Base-by-base conservation (phyloP, 1,140 invertebrate species). In the Phymorhynchus buccinoides region DNA sequence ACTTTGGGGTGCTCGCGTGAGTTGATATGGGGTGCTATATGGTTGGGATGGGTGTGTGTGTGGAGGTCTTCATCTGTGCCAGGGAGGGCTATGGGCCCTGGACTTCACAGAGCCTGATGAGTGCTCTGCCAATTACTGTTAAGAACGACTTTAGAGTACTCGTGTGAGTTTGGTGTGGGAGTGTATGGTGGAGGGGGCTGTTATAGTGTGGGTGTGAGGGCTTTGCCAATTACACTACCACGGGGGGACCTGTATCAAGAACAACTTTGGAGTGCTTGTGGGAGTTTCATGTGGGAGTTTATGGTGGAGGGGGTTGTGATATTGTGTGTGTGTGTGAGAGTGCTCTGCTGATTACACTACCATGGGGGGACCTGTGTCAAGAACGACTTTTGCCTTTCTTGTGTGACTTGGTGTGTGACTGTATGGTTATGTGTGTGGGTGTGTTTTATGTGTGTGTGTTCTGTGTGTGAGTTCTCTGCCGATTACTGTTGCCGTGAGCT, bases 341-440 rank as follows among this genome's bases (percentile, higher is more conserved):
- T 99, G 98, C 92, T 95, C 96, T 52, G 97, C 96, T 84, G 97
- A 96, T 80, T 97, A 96, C 9, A 98, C 93, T 97, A 97, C 90
- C 99, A 99, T 94, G 97, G 97, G 12, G 98, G 98, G 1, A 95
- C 97, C 30, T 99, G 98, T 99, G 98, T 93, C 97, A 97, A 92
- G 73, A 90, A 98, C 94, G 96, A 96, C 39, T 95, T 97, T 90
- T n/a, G n/a, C n/a, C n/a, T n/a, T n/a, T n/a, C n/a, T n/a, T n/a
- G n/a, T n/a, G n/a, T n/a, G n/a, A n/a, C n/a, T n/a, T n/a, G n/a
- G n/a, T n/a, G n/a, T n/a, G n/a, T n/a, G n/a, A n/a, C n/a, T n/a
- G n/a, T n/a, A n/a, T n/a, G n/a, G n/a, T n/a, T n/a, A n/a, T n/a
- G n/a, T n/a, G n/a, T n/a, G n/a, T n/a, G n/a, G n/a, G n/a, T n/a